Conservation (phyloP, 23 tunicate genomes). For the Halocynthia aurantium region DNA sequence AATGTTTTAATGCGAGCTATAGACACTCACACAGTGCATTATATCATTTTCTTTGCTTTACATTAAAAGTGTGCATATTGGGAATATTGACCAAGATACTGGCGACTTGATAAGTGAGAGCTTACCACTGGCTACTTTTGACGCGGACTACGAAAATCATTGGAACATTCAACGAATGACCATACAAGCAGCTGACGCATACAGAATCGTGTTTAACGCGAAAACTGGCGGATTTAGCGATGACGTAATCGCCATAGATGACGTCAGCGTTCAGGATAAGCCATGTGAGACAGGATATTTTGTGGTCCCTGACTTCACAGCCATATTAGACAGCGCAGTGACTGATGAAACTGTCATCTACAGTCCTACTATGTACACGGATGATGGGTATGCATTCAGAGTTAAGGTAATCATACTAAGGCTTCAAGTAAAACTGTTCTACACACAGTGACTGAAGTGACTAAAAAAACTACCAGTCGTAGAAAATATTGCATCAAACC, state of each 20-base stretch:
- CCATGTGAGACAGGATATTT: conserved; percentile 76
- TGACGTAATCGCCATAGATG: conserved; percentile 83
- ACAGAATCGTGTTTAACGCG: conserved; percentile 4
- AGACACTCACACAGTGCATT: too few relatives aligned
- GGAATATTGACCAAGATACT: conserved; percentile 2
- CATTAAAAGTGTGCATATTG: conserved; percentile 3
- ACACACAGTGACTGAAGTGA: neutral
- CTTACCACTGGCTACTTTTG: neutral
- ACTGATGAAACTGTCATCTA: conserved; percentile 4
- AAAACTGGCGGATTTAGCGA: conserved; percentile 7
- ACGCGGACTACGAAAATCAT: neutral
- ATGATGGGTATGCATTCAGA: conserved; percentile 76
- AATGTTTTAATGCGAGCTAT: neutral
- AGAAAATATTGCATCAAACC: neutral
- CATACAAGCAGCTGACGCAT: conserved; percentile 6
- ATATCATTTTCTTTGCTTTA: neutral
- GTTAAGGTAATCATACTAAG: conserved; percentile 41
- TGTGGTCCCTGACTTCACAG: conserved; percentile 25
- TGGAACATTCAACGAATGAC: conserved; percentile 21
- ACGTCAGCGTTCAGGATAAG: conserved; percentile 73
- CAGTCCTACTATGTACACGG: conserved; percentile 53
- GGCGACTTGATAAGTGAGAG: conserved; percentile 8
- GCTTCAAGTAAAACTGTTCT: neutral
- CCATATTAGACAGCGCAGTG: conserved; percentile 26
- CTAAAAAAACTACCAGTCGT: neutral